Percentiles rank a stretch among this genome's conserved stretches.
These are phyloP conservation scores for Lasioglossum leucozonium DNA, from an alignment of 2,888 invertebrate genomes.

Conservation along the genomic window DNA sequence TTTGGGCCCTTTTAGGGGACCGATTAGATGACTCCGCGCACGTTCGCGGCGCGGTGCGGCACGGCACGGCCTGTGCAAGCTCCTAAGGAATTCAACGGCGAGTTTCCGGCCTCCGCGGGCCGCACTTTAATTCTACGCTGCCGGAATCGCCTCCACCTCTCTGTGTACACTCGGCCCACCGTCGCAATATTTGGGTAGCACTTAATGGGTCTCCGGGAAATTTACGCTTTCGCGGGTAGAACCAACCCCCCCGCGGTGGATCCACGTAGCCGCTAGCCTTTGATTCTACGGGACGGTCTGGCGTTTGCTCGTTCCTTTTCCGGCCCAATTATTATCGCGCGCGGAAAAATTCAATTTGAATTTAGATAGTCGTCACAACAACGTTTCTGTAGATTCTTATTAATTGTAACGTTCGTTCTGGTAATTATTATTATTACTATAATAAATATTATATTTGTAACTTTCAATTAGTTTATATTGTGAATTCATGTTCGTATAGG, in stretches of 20 bases:
- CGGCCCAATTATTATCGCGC: neutral
- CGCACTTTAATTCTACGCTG: constrained; percentile 22
- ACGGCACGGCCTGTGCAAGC: constrained; percentile 7
- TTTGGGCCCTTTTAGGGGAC: constrained; percentile 63
- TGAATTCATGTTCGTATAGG: too few species aligned
- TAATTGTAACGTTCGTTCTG: too few species aligned
- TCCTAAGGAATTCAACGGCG: constrained; percentile 29
- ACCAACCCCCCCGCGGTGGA: neutral
- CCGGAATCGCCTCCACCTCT: neutral
- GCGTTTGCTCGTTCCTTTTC: neutral
- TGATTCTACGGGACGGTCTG: neutral
- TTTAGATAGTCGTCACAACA: too few species aligned
- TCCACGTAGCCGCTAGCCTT: neutral
- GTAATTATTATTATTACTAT: too few species aligned
- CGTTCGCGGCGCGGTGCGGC: neutral
- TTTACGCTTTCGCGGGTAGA: constrained; percentile 18
- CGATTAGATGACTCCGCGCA: constrained; percentile 56
- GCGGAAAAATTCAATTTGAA: too few species aligned
- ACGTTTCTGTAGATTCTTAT: too few species aligned
- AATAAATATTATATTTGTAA: too few species aligned
- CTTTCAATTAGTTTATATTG: too few species aligned
- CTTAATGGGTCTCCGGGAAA: constrained; percentile 14
- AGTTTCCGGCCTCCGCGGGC: neutral
- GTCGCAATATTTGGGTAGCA: constrained; percentile 11
- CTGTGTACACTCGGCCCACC: neutral